Evolutionary conservation across 2,888 invertebrate genomes (phyloP), one percentile per base, ranked within the genome.

Genomic region (Plemyria rubiginata): DNA sequence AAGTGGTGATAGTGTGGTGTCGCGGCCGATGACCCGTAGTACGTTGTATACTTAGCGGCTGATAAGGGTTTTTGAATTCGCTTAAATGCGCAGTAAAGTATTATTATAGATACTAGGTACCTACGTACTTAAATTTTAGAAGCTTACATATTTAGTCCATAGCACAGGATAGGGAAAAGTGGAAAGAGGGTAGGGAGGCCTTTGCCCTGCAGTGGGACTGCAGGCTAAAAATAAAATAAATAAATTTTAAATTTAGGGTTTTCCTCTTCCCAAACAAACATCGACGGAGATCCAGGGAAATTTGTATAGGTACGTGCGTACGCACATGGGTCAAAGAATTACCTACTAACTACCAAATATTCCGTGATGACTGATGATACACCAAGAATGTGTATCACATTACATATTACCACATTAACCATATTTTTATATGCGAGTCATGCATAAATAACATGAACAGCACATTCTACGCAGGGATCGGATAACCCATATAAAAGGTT

Each of bases 1-100:
- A 67, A 64, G 46, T 38, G 49, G 15, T 58, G 68, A 70, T 66
- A 70, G 57, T 57, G 29, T 16, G 11, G 32, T 46, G 60, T 22
- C 60, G 54, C 54, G 70, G 65, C 13, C 62, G 58, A 67, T 58
- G 68, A 63, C 61, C 66, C 9, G 22, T 28, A 15, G 43, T 48
- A 45, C 55, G 51, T 45, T 52, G 58, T 16, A 52, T 48, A 16
- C 15, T 6, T 2, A 4, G 49, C 0, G 13, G n/a, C 8, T 15
- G 50, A 50, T 13, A 36, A 50, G 13, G n/a, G 7, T 3, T 7
- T 15, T 11, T 15, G 5, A 50, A 32, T n/a, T n/a, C 9, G 32
- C 15, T 50, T 9, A 32, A 13, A 50, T 45, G 45, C 45, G 45
- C 16, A 45, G 45, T 45, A 11, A 38, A 9, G 6, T 38, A 38